A percentile compares a stretch with the other conserved stretches of the same genome.
phyloP scores from a whole-genome alignment of 2,888 invertebrate species.

The Cephus nigrinus region DNA sequence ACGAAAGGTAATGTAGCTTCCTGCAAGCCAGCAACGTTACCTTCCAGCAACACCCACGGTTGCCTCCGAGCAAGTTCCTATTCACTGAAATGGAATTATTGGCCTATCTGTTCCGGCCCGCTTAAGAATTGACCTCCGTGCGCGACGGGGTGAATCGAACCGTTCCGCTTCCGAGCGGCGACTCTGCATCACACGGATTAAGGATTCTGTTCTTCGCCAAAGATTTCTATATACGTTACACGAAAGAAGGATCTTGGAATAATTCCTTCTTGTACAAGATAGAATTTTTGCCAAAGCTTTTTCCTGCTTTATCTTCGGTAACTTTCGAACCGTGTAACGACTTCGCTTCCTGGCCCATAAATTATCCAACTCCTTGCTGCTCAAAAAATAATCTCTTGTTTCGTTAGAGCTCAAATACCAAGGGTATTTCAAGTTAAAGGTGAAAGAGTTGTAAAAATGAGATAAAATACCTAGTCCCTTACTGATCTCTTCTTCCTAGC shows the following conservation, averaged over 20 bases:
- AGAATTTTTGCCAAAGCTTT: not conserved
- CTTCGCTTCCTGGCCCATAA: not conserved
- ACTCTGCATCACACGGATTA: constrained; percentile 21
- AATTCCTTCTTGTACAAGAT: not conserved
- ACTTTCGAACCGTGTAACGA: not conserved
- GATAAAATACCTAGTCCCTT: not conserved
- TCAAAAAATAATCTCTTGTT: not conserved
- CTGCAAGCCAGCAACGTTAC: constrained; percentile 9
- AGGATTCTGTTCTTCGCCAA: constrained; percentile 21
- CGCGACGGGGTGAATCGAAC: constrained; percentile 24
- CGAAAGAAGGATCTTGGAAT: not conserved
- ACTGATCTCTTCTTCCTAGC: not conserved
- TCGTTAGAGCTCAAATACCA: not conserved
- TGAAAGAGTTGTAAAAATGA: not conserved
- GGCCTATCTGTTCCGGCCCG: constrained; percentile 16
- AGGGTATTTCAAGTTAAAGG: not conserved
- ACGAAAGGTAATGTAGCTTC: constrained; percentile 8
- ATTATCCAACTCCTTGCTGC: not conserved
- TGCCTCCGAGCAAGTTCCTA: not conserved
- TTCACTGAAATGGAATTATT: constrained; percentile 22
- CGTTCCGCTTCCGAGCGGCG: constrained; percentile 22
- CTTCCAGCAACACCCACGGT: constrained; percentile 21
- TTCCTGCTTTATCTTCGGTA: not conserved
- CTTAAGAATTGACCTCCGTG: constrained; percentile 27
- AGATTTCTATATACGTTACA: not conserved